Evolutionary conservation across 2,888 invertebrate genomes (phyloP).

Genomic region (Rhamphomyia laevipes): DNA sequence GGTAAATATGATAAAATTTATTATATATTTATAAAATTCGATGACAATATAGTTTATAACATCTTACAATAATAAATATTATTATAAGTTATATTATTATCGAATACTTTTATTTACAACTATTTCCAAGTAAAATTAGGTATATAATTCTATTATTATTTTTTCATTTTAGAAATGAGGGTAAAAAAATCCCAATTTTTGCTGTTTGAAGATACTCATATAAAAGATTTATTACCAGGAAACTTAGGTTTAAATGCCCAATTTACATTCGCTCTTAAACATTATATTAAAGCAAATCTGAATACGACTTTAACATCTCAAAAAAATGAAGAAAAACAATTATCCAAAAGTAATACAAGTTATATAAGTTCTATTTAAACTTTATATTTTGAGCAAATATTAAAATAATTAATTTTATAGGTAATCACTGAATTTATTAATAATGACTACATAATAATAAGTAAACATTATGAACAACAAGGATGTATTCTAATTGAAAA

Average conservation of each 20-base stretch:
- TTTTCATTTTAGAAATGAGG: not conserved
- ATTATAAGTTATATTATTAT: too few species aligned
- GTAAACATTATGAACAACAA: not conserved
- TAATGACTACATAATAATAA: not conserved
- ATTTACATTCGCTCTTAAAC: not conserved
- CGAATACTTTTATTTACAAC: not conserved
- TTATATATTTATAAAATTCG: too few species aligned
- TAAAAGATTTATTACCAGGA: not conserved
- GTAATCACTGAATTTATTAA: not conserved
- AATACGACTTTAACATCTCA: not conserved
- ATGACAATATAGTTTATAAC: too few species aligned
- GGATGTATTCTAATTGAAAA: not conserved
- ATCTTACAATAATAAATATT: too few species aligned
- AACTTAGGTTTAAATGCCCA: not conserved
- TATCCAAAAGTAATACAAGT: not conserved
- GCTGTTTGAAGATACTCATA: not conserved
- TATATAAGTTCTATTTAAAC: not conserved
- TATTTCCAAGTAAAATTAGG: too few species aligned
- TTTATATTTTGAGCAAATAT: not conserved
- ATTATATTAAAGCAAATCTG: not conserved
- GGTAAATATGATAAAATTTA: not conserved
- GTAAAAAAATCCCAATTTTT: not conserved
- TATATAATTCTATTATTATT: too few species aligned
- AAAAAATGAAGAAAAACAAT: not conserved
- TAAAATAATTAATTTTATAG: not conserved